These are phyloP conservation scores for Epinephelus malabaricus DNA, from an alignment of 2,797 vertebrate species.

Conservation along the genomic window DNA sequence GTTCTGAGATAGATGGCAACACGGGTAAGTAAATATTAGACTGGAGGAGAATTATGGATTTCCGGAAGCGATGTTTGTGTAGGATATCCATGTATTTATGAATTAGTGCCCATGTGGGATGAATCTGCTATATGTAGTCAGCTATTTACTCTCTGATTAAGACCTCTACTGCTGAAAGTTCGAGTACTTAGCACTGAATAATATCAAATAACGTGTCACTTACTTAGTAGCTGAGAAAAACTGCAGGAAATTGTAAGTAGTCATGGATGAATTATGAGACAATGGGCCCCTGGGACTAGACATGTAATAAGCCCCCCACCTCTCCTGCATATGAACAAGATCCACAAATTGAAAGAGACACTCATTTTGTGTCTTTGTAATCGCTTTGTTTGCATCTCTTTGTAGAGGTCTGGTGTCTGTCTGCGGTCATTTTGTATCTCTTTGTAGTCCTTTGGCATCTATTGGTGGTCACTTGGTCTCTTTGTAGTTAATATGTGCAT, in stretches of 20 bases:
- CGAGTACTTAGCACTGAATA: background rate
- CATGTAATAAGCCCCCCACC: no score
- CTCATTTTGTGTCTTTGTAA: background rate
- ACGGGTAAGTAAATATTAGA: constrained; percentile 32
- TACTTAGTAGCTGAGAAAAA: constrained; percentile 16
- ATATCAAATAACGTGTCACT: background rate
- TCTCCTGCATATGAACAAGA: background rate
- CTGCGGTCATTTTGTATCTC: background rate
- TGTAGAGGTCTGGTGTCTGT: background rate
- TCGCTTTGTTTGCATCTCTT: background rate
- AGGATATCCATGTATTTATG: constrained; percentile 11
- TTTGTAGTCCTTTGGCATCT: background rate
- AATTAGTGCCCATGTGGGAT: background rate
- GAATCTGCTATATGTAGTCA: constrained; percentile 22
- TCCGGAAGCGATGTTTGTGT: constrained; percentile 1
- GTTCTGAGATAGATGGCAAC: constrained; percentile 1
- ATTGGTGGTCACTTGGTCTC: background rate
- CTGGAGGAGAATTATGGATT: constrained; percentile 17
- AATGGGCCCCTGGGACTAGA: background rate
- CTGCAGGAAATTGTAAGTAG: background rate
- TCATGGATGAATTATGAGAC: background rate
- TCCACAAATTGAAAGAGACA: background rate
- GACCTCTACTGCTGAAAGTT: background rate
- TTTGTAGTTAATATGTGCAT: background rate
- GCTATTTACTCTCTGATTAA: constrained; percentile 6